Evolutionary conservation across 1,140 invertebrate genomes (phyloP).

Genomic region (Lasioglossum albipes): DNA sequence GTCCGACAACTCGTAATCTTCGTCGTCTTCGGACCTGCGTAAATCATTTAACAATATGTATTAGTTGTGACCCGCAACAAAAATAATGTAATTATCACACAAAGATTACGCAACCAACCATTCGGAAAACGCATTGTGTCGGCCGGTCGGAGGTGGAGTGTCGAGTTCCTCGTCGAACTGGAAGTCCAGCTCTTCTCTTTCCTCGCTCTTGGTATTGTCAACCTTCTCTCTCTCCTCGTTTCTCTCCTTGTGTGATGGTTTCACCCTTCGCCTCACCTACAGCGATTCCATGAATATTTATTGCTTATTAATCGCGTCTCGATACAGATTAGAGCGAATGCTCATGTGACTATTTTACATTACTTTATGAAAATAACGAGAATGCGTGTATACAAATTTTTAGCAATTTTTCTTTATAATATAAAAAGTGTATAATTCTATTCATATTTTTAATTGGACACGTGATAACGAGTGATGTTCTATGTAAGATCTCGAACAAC

Average conservation of each 20-base stretch:
- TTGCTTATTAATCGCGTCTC: not conserved
- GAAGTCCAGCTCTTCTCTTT: slow-evolving; percentile 95
- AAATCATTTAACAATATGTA: not conserved
- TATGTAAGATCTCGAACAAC: no score
- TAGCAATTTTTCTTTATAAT: no score
- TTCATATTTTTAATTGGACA: not conserved
- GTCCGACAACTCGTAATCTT: slow-evolving; percentile 94
- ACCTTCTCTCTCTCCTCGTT: slow-evolving; percentile 74
- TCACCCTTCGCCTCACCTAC: slow-evolving; percentile 80
- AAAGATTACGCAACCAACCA: slow-evolving; percentile 75
- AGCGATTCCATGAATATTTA: slow-evolving; percentile 32
- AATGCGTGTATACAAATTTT: no score
- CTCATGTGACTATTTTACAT: no score
- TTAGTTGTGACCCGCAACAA: no score
- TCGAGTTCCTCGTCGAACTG: slow-evolving; percentile 98
- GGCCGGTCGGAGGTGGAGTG: slow-evolving; percentile 84
- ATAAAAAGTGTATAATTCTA: no score
- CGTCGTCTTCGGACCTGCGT: slow-evolving; percentile 87
- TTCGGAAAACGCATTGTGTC: slow-evolving; percentile 91
- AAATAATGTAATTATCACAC: not conserved
- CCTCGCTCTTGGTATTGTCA: slow-evolving; percentile 77
- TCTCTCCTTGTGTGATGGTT: slow-evolving; percentile 77
- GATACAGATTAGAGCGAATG: no score
- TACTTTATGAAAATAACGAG: no score
- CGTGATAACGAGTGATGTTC: no score